A percentile compares a stretch with the other conserved stretches of the same genome.
Conservation (phyloP, 2,888 invertebrate species). For the Meghimatium bilineatum region DNA sequence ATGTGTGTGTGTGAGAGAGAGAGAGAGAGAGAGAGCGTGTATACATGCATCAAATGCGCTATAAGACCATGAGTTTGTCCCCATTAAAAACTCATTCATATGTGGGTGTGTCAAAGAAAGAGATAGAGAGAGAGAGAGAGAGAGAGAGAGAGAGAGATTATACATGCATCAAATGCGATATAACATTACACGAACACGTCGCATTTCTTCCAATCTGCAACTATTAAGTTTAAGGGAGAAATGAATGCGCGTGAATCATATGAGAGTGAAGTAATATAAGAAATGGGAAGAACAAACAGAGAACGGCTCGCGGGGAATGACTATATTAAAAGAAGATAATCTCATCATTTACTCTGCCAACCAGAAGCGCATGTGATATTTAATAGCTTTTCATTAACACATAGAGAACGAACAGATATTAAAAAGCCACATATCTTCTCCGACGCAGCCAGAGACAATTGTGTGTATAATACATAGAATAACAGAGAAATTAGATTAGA, state of each 20-base stretch:
- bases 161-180: not conserved
- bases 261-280: slow-evolving; percentile 8
- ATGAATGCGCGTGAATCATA: slow-evolving; percentile 18
- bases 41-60: too few species aligned
- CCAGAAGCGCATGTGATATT: slow-evolving; percentile 8
- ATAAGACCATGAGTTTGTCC: too few species aligned
- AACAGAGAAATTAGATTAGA: not conserved
- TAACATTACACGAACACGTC: not conserved
- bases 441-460: not conserved
- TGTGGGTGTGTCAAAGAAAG: too few species aligned
- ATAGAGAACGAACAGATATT: not conserved
- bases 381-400: slow-evolving; percentile 10
- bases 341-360: slow-evolving; percentile 24
- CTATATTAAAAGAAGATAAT: slow-evolving; percentile 38
- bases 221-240: slow-evolving; percentile 17
- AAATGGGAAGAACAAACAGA: slow-evolving; percentile 11
- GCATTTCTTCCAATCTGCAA: slow-evolving; percentile 11
- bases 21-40: too few species aligned
- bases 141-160: too few species aligned
- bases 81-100: too few species aligned
- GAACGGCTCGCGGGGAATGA: slow-evolving; percentile 20
- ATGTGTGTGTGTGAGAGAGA: too few species aligned
- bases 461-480: not conserved
- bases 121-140: too few species aligned
- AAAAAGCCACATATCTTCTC: slow-evolving; percentile 22